phyloP scores from a whole-genome alignment of 2,888 invertebrate species.

The Omphaloscelis lunosa region DNA sequence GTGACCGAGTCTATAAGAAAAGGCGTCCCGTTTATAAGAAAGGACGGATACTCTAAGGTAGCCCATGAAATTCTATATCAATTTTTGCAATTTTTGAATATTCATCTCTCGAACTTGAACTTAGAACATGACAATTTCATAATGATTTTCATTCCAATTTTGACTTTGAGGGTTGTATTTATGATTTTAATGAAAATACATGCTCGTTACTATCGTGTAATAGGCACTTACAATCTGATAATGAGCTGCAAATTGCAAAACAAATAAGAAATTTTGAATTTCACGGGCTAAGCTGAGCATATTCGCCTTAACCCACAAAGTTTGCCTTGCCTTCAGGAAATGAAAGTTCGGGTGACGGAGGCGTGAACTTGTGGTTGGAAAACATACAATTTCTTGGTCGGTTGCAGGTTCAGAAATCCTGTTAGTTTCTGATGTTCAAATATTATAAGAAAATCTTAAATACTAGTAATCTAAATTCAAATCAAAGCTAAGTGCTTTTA shows the following conservation, averaged over 20 bases:
- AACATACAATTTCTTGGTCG: conserved; percentile 39
- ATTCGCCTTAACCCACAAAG: conserved; percentile 46
- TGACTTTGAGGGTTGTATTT: not conserved
- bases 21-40: conserved; percentile 38
- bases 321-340: conserved; percentile 59
- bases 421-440: conserved; percentile 15
- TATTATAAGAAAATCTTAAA: not conserved
- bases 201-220: too few species aligned
- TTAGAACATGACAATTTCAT: not conserved
- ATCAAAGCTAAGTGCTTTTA: too few species aligned
- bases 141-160: not conserved
- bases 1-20: conserved; percentile 27
- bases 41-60: not conserved
- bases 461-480: not conserved
- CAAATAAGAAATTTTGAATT: not conserved
- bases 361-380: conserved; percentile 48
- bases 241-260: not conserved
- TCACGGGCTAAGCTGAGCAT: rapidly evolving
- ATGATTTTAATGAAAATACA: not conserved
- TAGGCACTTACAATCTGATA: not conserved
- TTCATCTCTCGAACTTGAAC: not conserved
- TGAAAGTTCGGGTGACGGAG: conserved; percentile 54
- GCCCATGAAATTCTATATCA: not conserved
- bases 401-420: conserved; percentile 23
- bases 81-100: not conserved